A percentile compares a stretch with the other conserved stretches of the same genome.
phyloP scores from a whole-genome alignment of 2,888 invertebrate species.

The Ommatoiulus sabulosus region DNA sequence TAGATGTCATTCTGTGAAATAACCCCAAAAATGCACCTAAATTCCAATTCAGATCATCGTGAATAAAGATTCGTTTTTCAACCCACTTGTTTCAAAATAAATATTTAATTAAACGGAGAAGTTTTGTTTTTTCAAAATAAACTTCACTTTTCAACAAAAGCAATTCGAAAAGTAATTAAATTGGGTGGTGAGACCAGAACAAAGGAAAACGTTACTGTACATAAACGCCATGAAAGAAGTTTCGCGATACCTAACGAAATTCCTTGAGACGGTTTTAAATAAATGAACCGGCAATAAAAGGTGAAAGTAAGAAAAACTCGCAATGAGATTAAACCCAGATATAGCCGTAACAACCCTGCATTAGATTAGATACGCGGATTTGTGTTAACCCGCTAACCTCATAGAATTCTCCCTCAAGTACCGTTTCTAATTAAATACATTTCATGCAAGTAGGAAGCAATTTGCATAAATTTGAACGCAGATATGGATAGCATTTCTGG shows the following conservation, averaged over 20 bases:
- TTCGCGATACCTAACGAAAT: neutral
- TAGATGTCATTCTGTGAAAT: neutral
- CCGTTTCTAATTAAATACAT: conserved; percentile 30
- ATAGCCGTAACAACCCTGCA: neutral
- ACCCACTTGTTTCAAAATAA: neutral
- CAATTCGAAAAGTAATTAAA: conserved; percentile 2
- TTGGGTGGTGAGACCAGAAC: neutral
- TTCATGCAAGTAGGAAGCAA: conserved; percentile 15
- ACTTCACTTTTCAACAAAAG: conserved; percentile 39
- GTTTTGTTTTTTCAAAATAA: neutral
- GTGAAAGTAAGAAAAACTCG: neutral
- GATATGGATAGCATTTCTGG: neutral
- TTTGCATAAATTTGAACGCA: conserved; percentile 35
- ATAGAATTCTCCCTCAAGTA: neutral
- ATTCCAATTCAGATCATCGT: neutral
- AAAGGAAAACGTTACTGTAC: neutral
- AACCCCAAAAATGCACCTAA: neutral
- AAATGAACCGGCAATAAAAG: neutral
- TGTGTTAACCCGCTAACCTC: conserved; percentile 27
- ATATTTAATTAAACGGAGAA: conserved; percentile 20
- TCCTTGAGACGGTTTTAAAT: neutral
- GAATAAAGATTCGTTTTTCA: neutral
- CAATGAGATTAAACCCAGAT: neutral
- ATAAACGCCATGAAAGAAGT: neutral
- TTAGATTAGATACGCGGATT: conserved; percentile 31